phyloP scores from a whole-genome alignment of 2,797 vertebrate genomes.

The Heterohyrax brucei region DNA sequence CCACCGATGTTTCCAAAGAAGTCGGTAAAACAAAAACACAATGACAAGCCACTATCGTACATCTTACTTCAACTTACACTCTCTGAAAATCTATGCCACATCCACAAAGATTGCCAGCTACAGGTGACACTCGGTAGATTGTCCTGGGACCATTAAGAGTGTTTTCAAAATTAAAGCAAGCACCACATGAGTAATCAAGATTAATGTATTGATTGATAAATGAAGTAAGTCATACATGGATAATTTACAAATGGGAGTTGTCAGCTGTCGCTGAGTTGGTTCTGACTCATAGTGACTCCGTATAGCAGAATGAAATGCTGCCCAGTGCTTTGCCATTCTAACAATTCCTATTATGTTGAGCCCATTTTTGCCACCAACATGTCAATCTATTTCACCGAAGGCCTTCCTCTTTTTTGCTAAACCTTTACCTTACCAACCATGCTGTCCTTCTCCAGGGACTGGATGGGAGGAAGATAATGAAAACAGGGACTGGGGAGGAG shows the following conservation, averaged over 20 bases:
- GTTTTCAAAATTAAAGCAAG: conserved; percentile 59
- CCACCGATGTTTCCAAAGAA: not conserved
- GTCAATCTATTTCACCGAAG: too few relatives aligned
- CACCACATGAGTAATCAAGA: not conserved
- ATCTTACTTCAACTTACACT: not conserved
- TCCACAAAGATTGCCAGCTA: not conserved
- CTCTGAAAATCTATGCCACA: not conserved
- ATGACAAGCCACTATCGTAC: not conserved
- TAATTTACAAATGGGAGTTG: not conserved
- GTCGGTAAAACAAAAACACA: not conserved
- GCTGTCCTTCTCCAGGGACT: too few relatives aligned
- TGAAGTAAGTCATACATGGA: not conserved
- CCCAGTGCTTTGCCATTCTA: too few relatives aligned
- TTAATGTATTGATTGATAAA: conserved; percentile 16
- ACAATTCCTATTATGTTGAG: too few relatives aligned
- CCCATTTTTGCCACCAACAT: too few relatives aligned
- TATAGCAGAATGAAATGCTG: too few relatives aligned
- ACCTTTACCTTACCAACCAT: too few relatives aligned
- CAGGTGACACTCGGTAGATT: not conserved
- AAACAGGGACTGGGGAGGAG: not conserved
- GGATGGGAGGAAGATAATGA: conserved; percentile 23
- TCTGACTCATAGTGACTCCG: too few relatives aligned
- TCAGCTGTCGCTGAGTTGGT: too few relatives aligned
- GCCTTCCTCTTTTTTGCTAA: too few relatives aligned
- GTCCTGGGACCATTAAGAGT: not conserved